A percentile compares a stretch with the other conserved stretches of the same genome.
phyloP scores from a whole-genome alignment of 2,797 vertebrate species.

The Pampus argenteus region DNA sequence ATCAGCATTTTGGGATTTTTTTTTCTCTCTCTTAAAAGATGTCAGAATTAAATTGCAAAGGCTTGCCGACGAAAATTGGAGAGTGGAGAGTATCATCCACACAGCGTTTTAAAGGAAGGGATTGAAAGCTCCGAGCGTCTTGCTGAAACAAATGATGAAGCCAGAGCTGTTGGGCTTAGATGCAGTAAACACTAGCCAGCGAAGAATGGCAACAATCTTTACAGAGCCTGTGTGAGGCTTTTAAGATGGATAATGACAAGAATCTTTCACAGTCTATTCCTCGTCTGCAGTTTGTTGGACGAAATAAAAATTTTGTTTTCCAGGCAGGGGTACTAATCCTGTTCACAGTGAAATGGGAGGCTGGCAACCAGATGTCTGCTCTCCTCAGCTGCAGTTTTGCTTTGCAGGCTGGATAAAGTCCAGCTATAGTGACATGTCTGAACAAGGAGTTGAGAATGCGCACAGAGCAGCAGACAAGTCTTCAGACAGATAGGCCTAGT shows the following conservation, averaged over 20 bases:
- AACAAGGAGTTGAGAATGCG: slow-evolving; percentile 39
- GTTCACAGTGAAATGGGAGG: slow-evolving; percentile 50
- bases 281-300: slow-evolving; percentile 46
- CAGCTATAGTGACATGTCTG: slow-evolving; percentile 57
- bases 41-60: slow-evolving; percentile 7
- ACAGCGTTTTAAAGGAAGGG: slow-evolving; percentile 31
- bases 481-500: slow-evolving; percentile 31
- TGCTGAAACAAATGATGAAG: slow-evolving; percentile 21
- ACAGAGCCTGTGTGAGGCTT: slow-evolving; percentile 46
- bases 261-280: slow-evolving; percentile 33
- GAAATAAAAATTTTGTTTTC: slow-evolving; percentile 53
- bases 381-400: slow-evolving; percentile 63
- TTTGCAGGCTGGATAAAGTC: slow-evolving; percentile 65
- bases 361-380: slow-evolving; percentile 67
- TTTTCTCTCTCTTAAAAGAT: background rate
- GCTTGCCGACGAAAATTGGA: slow-evolving; percentile 22
- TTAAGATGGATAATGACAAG: slow-evolving; percentile 55
- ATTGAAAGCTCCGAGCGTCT: slow-evolving; percentile 20
- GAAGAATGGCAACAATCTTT: slow-evolving; percentile 36
- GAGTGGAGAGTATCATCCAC: slow-evolving; percentile 28
- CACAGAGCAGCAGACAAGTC: slow-evolving; percentile 33
- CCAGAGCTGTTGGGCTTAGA: slow-evolving; percentile 22
- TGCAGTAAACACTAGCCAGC: slow-evolving; percentile 20
- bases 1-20: slow-evolving; percentile 22
- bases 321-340: slow-evolving; percentile 60